A percentile compares a stretch with the other conserved stretches of the same genome.
phyloP scores from a whole-genome alignment of 2,888 invertebrate genomes.

The Agriotes lineatus region DNA sequence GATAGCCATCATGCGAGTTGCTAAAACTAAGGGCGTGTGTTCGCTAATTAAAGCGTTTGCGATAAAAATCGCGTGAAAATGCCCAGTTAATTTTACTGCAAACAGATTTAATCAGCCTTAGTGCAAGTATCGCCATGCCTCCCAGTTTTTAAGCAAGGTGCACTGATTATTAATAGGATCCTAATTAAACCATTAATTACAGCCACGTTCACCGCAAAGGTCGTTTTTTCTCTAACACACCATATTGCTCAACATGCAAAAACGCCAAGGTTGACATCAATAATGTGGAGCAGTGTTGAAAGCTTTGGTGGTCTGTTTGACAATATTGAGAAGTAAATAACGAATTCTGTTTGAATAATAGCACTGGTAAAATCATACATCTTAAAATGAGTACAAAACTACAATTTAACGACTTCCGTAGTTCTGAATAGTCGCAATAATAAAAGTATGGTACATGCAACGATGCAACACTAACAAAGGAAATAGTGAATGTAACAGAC shows the following conservation, averaged over 20 bases:
- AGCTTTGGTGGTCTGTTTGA: neutral
- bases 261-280: neutral
- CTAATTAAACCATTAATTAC: conserved; percentile 9
- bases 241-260: conserved; percentile 4
- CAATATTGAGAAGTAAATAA: no score
- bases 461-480: no score
- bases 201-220: conserved; percentile 7
- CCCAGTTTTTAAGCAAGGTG: neutral
- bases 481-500: no score
- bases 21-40: neutral
- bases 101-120: neutral
- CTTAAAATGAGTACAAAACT: no score
- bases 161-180: neutral
- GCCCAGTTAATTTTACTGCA: neutral
- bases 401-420: no score
- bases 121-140: no score
- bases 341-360: no score
- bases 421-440: no score
- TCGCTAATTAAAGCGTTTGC: neutral
- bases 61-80: neutral
- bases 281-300: conserved; percentile 13
- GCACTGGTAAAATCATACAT: no score
- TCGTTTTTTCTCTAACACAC: neutral
- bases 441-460: no score
- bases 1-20: neutral